These are phyloP conservation scores for Spea multiplicata DNA, from an alignment of 2,113 vertebrate species.

Conservation along the genomic window DNA sequence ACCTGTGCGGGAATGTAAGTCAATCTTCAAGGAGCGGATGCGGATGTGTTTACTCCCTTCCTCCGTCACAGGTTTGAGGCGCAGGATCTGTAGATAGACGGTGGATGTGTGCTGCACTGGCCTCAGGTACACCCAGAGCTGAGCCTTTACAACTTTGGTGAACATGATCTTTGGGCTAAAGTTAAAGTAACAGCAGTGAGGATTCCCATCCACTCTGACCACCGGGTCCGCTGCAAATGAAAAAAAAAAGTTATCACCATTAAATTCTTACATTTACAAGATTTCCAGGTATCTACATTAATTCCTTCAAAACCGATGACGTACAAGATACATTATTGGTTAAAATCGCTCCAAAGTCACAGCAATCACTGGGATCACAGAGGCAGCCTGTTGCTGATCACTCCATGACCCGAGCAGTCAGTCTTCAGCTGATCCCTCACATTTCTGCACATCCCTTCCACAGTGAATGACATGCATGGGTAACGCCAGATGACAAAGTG, in stretches of 20 bases:
- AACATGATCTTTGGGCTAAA: slow-evolving; percentile 98
- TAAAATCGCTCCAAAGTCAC: too few species aligned
- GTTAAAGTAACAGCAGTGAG: slow-evolving; percentile 96
- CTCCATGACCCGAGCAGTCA: too few species aligned
- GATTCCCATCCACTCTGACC: slow-evolving; percentile 93
- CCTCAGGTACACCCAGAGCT: slow-evolving; percentile 95
- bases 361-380: too few species aligned
- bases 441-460: too few species aligned
- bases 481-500: too few species aligned
- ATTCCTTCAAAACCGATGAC: too few species aligned
- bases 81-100: slow-evolving; percentile 94
- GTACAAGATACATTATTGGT: too few species aligned
- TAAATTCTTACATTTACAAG: not conserved
- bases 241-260: slow-evolving; percentile 50
- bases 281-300: not conserved
- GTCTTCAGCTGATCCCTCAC: too few species aligned
- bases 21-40: slow-evolving; percentile 94
- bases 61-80: slow-evolving; percentile 89
- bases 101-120: slow-evolving; percentile 91
- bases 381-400: too few species aligned
- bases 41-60: slow-evolving; percentile 93
- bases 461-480: too few species aligned
- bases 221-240: slow-evolving; percentile 79
- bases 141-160: slow-evolving; percentile 96
- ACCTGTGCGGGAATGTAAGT: slow-evolving; percentile 86